phyloP scores from a whole-genome alignment of 1,140 invertebrate genomes.

The Thaumetopoea pityocampa region DNA sequence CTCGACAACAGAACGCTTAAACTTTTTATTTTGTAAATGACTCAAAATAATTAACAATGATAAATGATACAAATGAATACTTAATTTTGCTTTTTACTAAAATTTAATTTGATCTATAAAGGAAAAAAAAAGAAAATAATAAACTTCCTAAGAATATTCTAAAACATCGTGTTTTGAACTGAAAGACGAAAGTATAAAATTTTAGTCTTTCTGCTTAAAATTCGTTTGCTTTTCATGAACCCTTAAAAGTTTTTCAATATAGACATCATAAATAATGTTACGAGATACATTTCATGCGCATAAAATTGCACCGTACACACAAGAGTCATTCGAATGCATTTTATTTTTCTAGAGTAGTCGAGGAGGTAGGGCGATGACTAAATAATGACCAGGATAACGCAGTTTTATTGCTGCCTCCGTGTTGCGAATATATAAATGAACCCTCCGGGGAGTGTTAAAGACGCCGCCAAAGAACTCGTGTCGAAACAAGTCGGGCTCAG shows the following conservation, averaged over 20 bases:
- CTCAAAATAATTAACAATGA: neutral
- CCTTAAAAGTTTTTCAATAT: slow-evolving; percentile 8
- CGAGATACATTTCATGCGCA: slow-evolving; percentile 24
- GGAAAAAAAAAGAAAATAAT: too few relatives aligned
- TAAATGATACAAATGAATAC: slow-evolving; percentile 2
- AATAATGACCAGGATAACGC: slow-evolving; percentile 74
- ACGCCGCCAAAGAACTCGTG: slow-evolving; percentile 67
- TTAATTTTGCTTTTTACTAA: neutral
- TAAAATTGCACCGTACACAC: slow-evolving; percentile 34
- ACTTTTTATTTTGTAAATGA: slow-evolving; percentile 8
- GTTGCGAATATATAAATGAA: slow-evolving; percentile 74
- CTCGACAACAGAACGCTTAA: slow-evolving; percentile 32
- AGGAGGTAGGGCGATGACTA: slow-evolving; percentile 64
- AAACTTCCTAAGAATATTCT: too few relatives aligned
- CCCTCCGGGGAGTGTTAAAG: slow-evolving; percentile 70
- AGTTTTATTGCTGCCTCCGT: slow-evolving; percentile 70
- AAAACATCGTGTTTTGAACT: too few relatives aligned
- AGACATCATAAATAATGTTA: slow-evolving; percentile 19
- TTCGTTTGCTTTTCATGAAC: slow-evolving; percentile 4
- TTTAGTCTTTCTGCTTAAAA: too few relatives aligned
- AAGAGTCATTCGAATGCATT: slow-evolving; percentile 62
- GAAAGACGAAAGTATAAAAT: too few relatives aligned
- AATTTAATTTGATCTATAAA: neutral
- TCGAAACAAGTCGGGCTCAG: slow-evolving; percentile 63
- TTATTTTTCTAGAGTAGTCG: slow-evolving; percentile 48